Percentiles rank a stretch among this genome's conserved stretches.
phyloP scores from a whole-genome alignment of 2,888 invertebrate species.

The Palloptera scutellata region DNA sequence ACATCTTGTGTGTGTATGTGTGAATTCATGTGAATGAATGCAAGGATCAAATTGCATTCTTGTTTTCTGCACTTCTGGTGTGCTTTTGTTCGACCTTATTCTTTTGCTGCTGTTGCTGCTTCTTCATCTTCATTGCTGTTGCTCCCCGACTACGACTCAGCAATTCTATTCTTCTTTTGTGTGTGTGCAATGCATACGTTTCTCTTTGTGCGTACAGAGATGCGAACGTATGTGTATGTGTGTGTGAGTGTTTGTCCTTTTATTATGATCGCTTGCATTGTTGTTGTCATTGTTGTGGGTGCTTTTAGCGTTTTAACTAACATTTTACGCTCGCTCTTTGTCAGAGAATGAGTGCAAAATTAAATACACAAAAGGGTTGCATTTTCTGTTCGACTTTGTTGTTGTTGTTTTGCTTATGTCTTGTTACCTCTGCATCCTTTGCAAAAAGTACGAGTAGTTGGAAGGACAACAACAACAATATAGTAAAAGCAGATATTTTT shows the following conservation, averaged over 20 bases:
- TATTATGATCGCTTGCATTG: constrained; percentile 5
- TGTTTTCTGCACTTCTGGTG: constrained; percentile 49
- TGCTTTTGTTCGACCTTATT: constrained; percentile 47
- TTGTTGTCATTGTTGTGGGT: constrained; percentile 28
- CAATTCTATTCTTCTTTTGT: constrained; percentile 9
- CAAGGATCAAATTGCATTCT: constrained; percentile 40
- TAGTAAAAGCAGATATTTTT: background rate
- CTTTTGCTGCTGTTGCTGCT: background rate
- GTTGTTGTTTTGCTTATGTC: background rate
- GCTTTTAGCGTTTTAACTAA: constrained; percentile 18
- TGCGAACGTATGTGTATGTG: background rate
- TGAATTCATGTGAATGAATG: background rate
- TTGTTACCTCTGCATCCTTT: background rate
- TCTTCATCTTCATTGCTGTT: no score
- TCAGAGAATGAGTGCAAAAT: constrained; percentile 40
- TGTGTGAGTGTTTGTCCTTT: background rate
- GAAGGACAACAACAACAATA: constrained; percentile 6
- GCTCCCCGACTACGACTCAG: background rate
- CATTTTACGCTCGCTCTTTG: constrained; percentile 9
- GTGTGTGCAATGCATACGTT: background rate
- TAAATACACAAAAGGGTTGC: constrained; percentile 57
- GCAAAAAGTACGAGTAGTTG: constrained; percentile 7
- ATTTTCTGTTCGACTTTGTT: constrained; percentile 24
- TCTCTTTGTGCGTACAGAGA: background rate
- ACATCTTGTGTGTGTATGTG: no score